Evolutionary conservation across 2,888 invertebrate species (phyloP).

Genomic region (Callosobruchus maculatus): DNA sequence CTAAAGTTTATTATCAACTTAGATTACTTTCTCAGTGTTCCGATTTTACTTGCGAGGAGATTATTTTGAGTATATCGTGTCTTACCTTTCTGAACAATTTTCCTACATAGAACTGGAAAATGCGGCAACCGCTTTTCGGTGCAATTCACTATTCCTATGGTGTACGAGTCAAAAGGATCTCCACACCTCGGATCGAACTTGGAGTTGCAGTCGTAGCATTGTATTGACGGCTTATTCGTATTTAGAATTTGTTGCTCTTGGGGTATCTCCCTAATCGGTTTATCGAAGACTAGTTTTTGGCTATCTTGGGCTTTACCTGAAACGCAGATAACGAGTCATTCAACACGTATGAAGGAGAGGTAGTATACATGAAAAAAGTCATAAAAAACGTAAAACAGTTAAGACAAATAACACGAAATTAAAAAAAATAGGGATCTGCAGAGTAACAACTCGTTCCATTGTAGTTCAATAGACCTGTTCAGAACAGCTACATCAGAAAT

Average conservation of each 20-base stretch:
- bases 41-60: no score
- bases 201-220: slow-evolving; percentile 90
- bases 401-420: no score
- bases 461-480: no score
- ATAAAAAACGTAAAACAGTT: no score
- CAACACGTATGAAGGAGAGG: background rate
- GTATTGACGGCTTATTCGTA: slow-evolving; percentile 48
- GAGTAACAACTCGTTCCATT: no score
- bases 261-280: background rate
- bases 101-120: slow-evolving; percentile 70
- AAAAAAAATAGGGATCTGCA: no score
- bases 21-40: no score
- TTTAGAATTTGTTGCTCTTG: background rate
- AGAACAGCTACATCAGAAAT: no score
- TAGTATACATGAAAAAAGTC: no score
- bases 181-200: slow-evolving; percentile 85
- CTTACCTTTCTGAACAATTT: slow-evolving; percentile 55
- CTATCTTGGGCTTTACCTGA: background rate
- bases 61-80: no score
- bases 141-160: slow-evolving; percentile 82
- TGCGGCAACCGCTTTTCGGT: slow-evolving; percentile 68
- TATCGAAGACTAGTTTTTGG: background rate
- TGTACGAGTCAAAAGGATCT: slow-evolving; percentile 81
- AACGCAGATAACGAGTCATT: background rate
- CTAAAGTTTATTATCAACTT: no score